A percentile compares a stretch with the other conserved stretches of the same genome.
Evolutionary conservation across 2,113 vertebrate species (phyloP).

Genomic region (Argyrosomus japonicus): DNA sequence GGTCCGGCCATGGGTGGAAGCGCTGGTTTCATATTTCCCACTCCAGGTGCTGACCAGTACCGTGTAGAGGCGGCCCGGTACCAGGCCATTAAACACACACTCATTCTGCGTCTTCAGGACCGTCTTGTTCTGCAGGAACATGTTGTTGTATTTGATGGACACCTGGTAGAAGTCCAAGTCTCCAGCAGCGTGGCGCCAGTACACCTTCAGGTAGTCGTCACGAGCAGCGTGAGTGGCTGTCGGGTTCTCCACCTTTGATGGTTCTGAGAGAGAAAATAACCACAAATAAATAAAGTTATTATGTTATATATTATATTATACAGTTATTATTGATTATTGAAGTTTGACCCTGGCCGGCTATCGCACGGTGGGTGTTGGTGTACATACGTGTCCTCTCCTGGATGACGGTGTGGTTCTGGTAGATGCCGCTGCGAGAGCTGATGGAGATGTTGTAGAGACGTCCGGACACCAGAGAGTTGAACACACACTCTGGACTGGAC

Average conservation of each 20-base stretch:
- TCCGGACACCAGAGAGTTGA: slow-evolving; percentile 91
- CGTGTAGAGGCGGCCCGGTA: slow-evolving; percentile 94
- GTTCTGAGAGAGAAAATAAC: slow-evolving; percentile 83
- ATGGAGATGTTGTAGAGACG: slow-evolving; percentile 92
- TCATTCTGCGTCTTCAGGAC: slow-evolving; percentile 88
- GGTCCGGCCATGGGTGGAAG: slow-evolving; percentile 90
- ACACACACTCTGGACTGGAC: slow-evolving; percentile 89
- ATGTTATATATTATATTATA: no score
- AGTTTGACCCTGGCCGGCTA: no score
- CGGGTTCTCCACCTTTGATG: slow-evolving; percentile 89
- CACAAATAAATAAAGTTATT: no score
- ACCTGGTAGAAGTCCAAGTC: slow-evolving; percentile 95
- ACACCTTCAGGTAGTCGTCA: slow-evolving; percentile 93
- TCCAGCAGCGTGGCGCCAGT: slow-evolving; percentile 92
- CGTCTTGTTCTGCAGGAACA: slow-evolving; percentile 88
- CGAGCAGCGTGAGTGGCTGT: slow-evolving; percentile 92
- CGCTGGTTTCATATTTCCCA: slow-evolving; percentile 89
- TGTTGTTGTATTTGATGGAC: slow-evolving; percentile 93
- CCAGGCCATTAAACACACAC: slow-evolving; percentile 89
- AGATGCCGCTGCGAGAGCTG: slow-evolving; percentile 88
- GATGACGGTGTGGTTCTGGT: slow-evolving; percentile 87
- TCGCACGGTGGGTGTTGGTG: no score
- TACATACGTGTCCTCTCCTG: slow-evolving; percentile 92
- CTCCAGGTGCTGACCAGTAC: slow-evolving; percentile 92
- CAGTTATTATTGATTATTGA: no score